Conservation (phyloP, 1,140 invertebrate species). For the Thaumatotibia leucotreta region DNA sequence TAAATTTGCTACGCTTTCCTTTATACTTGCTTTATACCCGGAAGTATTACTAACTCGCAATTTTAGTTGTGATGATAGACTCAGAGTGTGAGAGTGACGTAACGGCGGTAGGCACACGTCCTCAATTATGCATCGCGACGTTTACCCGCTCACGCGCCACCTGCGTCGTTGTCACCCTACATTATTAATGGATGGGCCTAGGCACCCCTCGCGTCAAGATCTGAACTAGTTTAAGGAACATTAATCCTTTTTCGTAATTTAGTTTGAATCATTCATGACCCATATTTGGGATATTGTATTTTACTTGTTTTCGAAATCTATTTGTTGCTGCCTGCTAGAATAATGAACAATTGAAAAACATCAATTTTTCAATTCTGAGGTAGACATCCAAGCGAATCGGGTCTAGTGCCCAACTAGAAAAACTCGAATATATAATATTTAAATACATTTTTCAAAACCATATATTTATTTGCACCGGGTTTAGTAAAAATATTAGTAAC, state of each 20-base stretch:
- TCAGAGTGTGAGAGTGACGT: slow-evolving; percentile 43
- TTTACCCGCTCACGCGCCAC: slow-evolving; percentile 53
- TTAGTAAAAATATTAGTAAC: too few species aligned
- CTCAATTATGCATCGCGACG: slow-evolving; percentile 67
- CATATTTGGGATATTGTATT: background rate
- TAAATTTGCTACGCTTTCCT: too few species aligned
- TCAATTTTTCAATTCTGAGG: too few species aligned
- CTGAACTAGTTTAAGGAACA: background rate
- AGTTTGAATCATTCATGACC: background rate
- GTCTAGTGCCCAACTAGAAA: too few species aligned
- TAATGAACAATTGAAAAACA: too few species aligned
- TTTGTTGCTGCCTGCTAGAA: too few species aligned
- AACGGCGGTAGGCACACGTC: slow-evolving; percentile 45
- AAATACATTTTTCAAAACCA: too few species aligned
- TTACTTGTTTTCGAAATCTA: too few species aligned
- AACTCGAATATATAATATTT: too few species aligned
- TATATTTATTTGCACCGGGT: too few species aligned
- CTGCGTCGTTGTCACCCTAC: slow-evolving; percentile 62
- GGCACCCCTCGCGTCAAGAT: slow-evolving; percentile 1
- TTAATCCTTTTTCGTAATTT: background rate
- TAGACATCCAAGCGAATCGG: too few species aligned
- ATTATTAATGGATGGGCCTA: slow-evolving; percentile 55
- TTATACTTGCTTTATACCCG: too few species aligned
- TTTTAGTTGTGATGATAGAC: slow-evolving; percentile 29
- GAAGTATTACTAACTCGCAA: background rate